Conservation (phyloP, 2,888 invertebrate genomes). For the Mesochorus sp. region DNA sequence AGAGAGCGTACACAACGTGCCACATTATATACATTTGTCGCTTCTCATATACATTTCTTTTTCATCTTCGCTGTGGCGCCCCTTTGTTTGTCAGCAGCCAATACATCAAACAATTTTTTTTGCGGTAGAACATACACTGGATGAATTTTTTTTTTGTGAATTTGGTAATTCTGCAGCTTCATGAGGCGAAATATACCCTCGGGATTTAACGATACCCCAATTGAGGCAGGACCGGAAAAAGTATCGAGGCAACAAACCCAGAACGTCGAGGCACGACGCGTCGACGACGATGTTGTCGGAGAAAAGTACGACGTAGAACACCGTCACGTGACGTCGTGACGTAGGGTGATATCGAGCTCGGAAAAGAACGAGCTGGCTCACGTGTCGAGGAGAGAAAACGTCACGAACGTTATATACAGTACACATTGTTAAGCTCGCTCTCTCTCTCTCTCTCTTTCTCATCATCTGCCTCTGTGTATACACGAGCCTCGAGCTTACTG, state of each 20-base stretch:
- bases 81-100: too few species aligned
- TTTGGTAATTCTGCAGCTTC: too few species aligned
- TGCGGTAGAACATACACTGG: too few species aligned
- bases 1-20: constrained; percentile 53
- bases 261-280: constrained; percentile 37
- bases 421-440: constrained; percentile 1
- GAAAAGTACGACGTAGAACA: constrained; percentile 57
- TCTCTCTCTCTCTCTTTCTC: constrained; percentile 26
- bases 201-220: too few species aligned
- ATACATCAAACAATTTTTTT: too few species aligned
- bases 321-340: constrained; percentile 63
- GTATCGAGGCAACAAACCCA: constrained; percentile 33
- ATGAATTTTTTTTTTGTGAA: too few species aligned
- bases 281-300: constrained; percentile 33
- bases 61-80: neutral
- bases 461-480: constrained; percentile 38
- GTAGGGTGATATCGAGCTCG: constrained; percentile 51
- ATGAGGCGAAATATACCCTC: too few species aligned
- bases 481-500: neutral
- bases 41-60: neutral
- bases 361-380: constrained; percentile 50
- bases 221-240: constrained; percentile 10
- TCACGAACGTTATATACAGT: constrained; percentile 43
- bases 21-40: neutral
- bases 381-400: constrained; percentile 47